Conservation (phyloP, 2,888 invertebrate genomes). For the Orthonevra nobilis region DNA sequence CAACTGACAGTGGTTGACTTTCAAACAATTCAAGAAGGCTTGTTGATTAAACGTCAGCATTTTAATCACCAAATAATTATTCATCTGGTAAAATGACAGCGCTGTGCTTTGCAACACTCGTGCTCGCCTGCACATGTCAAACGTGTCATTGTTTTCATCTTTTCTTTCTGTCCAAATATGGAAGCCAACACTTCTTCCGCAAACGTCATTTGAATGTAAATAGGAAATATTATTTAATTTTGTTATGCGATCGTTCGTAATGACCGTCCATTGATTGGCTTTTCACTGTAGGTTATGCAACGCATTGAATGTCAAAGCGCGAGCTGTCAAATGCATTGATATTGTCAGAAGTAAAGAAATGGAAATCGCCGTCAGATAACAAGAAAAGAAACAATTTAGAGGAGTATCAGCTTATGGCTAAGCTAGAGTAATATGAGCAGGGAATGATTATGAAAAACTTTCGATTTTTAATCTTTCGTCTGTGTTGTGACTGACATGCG, state of each 20-base stretch:
- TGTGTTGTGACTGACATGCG: constrained; percentile 22
- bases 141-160: no score
- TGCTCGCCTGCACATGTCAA: no score
- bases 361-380: neutral
- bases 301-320: constrained; percentile 28
- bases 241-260: neutral
- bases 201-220: constrained; percentile 15
- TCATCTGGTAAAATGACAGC: constrained; percentile 1
- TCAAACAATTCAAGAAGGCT: constrained; percentile 4
- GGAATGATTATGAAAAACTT: constrained; percentile 31
- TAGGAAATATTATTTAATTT: no score
- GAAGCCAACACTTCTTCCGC: neutral
- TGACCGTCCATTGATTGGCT: neutral
- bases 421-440: neutral
- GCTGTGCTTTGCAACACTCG: neutral
- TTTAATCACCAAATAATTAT: neutral
- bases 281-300: constrained; percentile 9
- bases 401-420: neutral
- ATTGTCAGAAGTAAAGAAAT: constrained; percentile 30
- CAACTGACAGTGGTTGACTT: constrained; percentile 12
- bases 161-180: neutral
- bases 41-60: constrained; percentile 4
- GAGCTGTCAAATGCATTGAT: constrained; percentile 23
- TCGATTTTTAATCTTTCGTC: constrained; percentile 39
- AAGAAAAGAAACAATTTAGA: constrained; percentile 29